A percentile compares a stretch with the other conserved stretches of the same genome.
Evolutionary conservation across 2,113 vertebrate genomes (phyloP).

Genomic region (Oreochromis tanganicae): DNA sequence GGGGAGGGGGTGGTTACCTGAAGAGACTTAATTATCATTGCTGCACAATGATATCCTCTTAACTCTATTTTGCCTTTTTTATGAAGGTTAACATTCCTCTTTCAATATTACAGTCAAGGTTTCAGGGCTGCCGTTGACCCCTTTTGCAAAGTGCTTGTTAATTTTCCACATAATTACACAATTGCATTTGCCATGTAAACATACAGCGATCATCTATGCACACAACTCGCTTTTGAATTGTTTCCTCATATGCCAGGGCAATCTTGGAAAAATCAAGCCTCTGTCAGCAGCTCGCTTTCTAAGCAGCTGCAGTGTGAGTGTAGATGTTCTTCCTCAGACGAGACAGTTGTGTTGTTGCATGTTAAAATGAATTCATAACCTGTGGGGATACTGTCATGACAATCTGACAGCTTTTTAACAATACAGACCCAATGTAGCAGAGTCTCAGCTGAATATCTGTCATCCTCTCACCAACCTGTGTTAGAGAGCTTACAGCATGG

Average conservation of each 20-base stretch:
- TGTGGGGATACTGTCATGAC: constrained; percentile 31
- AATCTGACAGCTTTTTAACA: constrained; percentile 37
- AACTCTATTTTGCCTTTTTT: not conserved
- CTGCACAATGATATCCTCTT: constrained; percentile 32
- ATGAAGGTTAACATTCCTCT: constrained; percentile 8
- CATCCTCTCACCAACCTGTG: constrained; percentile 8
- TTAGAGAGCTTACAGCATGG: not conserved
- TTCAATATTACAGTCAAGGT: not conserved
- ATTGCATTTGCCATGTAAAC: not conserved
- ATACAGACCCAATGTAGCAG: constrained; percentile 12
- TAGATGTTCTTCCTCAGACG: not conserved
- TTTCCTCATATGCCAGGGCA: not conserved
- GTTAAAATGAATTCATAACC: constrained; percentile 53
- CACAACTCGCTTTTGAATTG: accelerated
- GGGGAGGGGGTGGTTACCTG: constrained; percentile 11
- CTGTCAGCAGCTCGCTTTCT: not conserved
- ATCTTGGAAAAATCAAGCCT: not conserved
- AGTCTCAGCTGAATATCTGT: constrained; percentile 12
- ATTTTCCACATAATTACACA: not conserved
- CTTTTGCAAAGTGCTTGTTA: not conserved
- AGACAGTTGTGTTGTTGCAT: constrained; percentile 22
- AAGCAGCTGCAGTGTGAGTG: not conserved
- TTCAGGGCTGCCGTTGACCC: not conserved
- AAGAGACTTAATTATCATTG: constrained; percentile 54
- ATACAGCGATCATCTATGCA: not conserved